Evolutionary conservation across 2,797 vertebrate genomes (phyloP).

Genomic region (Lepus oiostolus): DNA sequence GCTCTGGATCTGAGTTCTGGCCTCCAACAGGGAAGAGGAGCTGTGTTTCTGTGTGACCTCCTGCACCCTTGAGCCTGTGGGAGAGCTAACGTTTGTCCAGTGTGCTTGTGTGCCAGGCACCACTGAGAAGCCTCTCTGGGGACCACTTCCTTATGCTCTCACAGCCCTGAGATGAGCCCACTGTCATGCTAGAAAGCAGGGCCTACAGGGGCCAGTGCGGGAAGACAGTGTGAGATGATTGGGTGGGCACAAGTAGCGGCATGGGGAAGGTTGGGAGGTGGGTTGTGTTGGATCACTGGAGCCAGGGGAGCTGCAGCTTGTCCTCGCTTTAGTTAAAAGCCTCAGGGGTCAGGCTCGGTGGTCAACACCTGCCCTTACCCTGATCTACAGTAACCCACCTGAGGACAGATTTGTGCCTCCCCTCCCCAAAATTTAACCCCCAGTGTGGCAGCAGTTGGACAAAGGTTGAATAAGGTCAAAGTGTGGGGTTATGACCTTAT

Average conservation of each 20-base stretch:
- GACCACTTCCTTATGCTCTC: background rate
- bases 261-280: background rate
- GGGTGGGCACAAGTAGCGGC: background rate
- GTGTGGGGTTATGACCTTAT: background rate
- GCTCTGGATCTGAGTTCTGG: background rate
- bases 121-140: background rate
- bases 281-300: no score
- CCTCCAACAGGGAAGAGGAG: background rate
- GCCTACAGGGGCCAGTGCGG: background rate
- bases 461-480: background rate
- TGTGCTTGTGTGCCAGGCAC: background rate
- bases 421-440: background rate
- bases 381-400: background rate
- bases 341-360: background rate
- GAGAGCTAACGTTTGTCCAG: background rate
- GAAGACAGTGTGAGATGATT: background rate
- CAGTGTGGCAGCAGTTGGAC: background rate
- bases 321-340: background rate
- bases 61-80: background rate
- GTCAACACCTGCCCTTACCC: background rate
- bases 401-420: background rate
- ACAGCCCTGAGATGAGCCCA: background rate
- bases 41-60: background rate
- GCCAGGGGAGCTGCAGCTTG: background rate
- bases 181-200: background rate